Evolutionary conservation across 2,113 vertebrate genomes (phyloP).

Genomic region (Dicrurus megarhynchus): DNA sequence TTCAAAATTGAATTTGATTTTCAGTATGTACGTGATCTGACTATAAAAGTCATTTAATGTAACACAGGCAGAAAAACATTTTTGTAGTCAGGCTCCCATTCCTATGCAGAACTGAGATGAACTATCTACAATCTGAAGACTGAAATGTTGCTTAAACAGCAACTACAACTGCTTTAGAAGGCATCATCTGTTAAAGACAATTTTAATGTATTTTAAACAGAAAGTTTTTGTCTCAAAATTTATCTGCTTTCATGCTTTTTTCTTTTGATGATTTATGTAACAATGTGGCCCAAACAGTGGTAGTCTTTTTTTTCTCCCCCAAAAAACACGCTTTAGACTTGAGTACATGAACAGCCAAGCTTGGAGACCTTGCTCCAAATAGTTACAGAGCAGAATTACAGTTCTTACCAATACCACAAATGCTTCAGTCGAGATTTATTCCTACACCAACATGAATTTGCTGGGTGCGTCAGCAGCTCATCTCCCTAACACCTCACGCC

Average conservation of each 20-base stretch:
- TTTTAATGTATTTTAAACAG: background rate
- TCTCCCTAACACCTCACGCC: background rate
- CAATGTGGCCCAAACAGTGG: background rate
- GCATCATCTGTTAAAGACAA: background rate
- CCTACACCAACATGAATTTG: background rate
- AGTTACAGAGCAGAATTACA: background rate
- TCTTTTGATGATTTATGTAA: background rate
- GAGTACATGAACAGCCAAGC: background rate
- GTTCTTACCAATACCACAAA: background rate
- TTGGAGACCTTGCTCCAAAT: background rate
- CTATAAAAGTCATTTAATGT: background rate
- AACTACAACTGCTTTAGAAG: background rate
- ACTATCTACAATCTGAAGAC: background rate
- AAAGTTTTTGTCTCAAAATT: background rate
- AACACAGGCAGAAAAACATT: background rate
- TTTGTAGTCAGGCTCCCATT: background rate
- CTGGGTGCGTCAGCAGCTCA: background rate
- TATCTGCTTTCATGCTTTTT: background rate
- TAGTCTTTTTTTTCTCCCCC: too few species aligned
- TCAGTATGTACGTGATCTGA: background rate
- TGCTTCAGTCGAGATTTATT: background rate
- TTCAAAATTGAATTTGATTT: background rate
- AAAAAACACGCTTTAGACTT: background rate
- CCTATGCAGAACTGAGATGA: background rate
- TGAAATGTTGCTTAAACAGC: background rate